Evolutionary conservation across 2,888 invertebrate genomes (phyloP), one percentile per base, ranked within the genome.

Genomic region (Cryptocephalus moraei): DNA sequence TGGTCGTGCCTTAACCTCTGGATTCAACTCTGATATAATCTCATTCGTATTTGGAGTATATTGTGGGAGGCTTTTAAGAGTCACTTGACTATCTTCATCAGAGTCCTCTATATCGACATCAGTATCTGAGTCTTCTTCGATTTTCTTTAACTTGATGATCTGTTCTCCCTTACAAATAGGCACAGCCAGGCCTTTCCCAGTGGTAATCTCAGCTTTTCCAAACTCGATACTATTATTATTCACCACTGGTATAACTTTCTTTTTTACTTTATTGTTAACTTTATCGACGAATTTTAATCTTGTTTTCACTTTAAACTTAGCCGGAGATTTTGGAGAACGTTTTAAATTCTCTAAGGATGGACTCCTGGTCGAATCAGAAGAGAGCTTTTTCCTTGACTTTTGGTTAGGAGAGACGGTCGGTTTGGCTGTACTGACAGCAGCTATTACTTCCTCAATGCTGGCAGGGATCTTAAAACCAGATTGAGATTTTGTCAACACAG

Each of bases 141-240:
- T 49, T 45, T 65, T 65, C 49, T 60, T 63, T 42, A 70, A 65
- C 61, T 67, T 69, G 9, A 69, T 62, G 44, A 63, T 60, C 62
- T 64, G 58, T 64, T 80, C 80, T 8, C 79, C 79, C 62, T 77
- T 75, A 45, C 76, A 76, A 10, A 79, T 67, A 1, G 76, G 75
- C 43, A 79, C 67, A n/a, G 75, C 71, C 47, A 73, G 70, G 14
- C 77, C 77, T 11, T 74, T 75, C 0, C 77, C 75, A 12, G 77
- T 71, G 2, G 76, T 71, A 48, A 65, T 63, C 49, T 61, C 61
- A n/a, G 58, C 52, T 49, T 55, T 56, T 32, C 49, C 54, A 33
- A 58, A 48, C 48, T 55, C 55, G 32, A 48, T 44, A 41, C 48
- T 49, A 39, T 53, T 49, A 39, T 39, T 54, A 11, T 50, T 22